Evolutionary conservation across 2,797 vertebrate species (phyloP).

Genomic region (Sebastes iracundus): DNA sequence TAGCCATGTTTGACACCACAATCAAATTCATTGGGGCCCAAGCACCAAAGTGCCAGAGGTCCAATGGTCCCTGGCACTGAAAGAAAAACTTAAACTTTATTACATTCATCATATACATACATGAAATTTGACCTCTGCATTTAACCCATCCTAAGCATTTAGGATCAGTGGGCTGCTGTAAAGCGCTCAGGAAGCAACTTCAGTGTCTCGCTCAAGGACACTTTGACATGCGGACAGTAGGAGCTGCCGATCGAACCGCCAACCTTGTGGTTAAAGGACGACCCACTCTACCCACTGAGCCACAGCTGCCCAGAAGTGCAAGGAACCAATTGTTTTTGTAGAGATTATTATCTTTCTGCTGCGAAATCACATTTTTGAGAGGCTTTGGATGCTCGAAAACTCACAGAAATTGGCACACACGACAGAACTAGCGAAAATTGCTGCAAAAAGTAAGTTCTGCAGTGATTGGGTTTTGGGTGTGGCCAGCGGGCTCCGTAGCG

Average conservation of each 20-base stretch:
- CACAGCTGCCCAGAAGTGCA: too few species aligned
- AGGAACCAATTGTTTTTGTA: background rate
- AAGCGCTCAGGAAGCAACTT: too few species aligned
- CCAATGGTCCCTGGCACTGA: background rate
- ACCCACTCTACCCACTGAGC: too few species aligned
- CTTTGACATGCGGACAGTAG: too few species aligned
- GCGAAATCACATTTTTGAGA: background rate
- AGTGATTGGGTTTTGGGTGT: background rate
- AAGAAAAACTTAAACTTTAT: background rate
- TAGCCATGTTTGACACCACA: slow-evolving; percentile 8
- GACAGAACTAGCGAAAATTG: background rate
- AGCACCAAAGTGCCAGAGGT: background rate
- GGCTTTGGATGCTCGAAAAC: background rate
- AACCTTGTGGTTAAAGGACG: too few species aligned
- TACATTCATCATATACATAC: too few species aligned
- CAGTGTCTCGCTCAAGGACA: too few species aligned
- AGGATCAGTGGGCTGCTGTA: too few species aligned
- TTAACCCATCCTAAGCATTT: too few species aligned
- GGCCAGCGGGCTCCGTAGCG: too few species aligned
- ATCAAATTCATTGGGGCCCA: slow-evolving; percentile 16
- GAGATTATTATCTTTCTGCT: background rate
- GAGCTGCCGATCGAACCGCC: accelerated
- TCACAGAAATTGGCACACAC: background rate
- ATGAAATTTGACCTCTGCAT: too few species aligned
- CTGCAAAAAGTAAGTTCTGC: background rate